A percentile compares a stretch with the other conserved stretches of the same genome.
Conservation (phyloP, 2,113 vertebrate species). For the Hippocampus zosterae region DNA sequence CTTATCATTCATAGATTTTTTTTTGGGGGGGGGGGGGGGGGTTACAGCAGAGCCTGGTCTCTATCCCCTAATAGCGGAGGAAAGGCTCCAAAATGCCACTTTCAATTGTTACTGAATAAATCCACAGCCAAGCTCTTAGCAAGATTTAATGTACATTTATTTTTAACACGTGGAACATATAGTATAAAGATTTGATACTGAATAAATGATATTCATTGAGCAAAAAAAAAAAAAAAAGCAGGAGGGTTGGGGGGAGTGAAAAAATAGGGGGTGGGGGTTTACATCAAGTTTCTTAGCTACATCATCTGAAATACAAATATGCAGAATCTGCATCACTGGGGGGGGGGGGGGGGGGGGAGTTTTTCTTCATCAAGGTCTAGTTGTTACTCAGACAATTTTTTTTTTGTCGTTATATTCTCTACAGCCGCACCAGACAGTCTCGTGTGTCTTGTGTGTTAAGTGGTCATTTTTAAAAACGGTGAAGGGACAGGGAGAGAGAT, state of each 20-base stretch:
- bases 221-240: slow-evolving; percentile 90
- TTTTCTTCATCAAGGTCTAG: slow-evolving; percentile 81
- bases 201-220: slow-evolving; percentile 99
- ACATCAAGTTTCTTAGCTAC: slow-evolving; percentile 99
- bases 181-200: slow-evolving; percentile 99
- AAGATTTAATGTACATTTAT: slow-evolving; percentile 99
- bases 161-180: slow-evolving; percentile 99
- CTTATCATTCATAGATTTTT: too few relatives aligned
- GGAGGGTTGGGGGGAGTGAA: slow-evolving; percentile 66
- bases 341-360: slow-evolving; percentile 64
- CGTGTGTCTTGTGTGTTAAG: slow-evolving; percentile 32
- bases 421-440: slow-evolving; percentile 87
- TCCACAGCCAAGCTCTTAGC: slow-evolving; percentile 94
- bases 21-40: too few relatives aligned
- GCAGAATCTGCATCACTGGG: slow-evolving; percentile 96
- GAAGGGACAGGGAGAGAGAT: slow-evolving; percentile 52
- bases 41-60: too few relatives aligned
- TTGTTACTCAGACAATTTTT: slow-evolving; percentile 59
- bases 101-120: slow-evolving; percentile 70
- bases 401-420: slow-evolving; percentile 63
- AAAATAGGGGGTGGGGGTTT: slow-evolving; percentile 76
- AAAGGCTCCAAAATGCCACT: not conserved
- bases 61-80: not conserved
- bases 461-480: slow-evolving; percentile 63
- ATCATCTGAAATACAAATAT: slow-evolving; percentile 99